Evolutionary conservation across 2,888 invertebrate species (phyloP).

Genomic region (Unio pictorum): DNA sequence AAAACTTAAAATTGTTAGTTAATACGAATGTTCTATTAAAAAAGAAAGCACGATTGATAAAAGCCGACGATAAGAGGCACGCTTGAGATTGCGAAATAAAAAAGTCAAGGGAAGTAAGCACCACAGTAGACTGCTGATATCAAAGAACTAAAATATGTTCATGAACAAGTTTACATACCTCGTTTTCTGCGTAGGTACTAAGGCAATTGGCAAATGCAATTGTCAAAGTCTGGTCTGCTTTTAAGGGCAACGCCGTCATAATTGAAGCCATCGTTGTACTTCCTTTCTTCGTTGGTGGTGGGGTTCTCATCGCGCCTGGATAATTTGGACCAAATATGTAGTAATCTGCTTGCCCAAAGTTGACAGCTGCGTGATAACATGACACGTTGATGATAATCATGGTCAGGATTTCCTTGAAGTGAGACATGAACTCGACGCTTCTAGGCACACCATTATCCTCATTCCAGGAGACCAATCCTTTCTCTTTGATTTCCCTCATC

Average conservation of each 20-base stretch:
- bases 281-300: constrained; percentile 31
- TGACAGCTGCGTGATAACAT: constrained; percentile 28
- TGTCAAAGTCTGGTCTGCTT: constrained; percentile 24
- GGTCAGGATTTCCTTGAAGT: constrained; percentile 22
- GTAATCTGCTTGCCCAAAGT: constrained; percentile 34
- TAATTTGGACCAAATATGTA: constrained; percentile 34
- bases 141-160: no score
- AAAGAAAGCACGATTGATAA: no score
- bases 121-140: no score
- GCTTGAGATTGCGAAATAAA: no score
- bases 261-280: constrained; percentile 17
- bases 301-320: constrained; percentile 23
- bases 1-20: no score
- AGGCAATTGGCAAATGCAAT: constrained; percentile 32
- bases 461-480: constrained; percentile 19
- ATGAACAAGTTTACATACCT: constrained; percentile 16
- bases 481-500: constrained; percentile 22
- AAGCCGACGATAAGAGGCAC: no score
- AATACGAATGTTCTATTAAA: no score
- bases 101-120: no score
- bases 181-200: constrained; percentile 21
- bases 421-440: constrained; percentile 13
- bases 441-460: constrained; percentile 25
- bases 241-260: constrained; percentile 25
- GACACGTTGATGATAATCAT: constrained; percentile 29